Evolutionary conservation across 2,797 vertebrate genomes (phyloP), one percentile per base, ranked within the genome.

Genomic region (Numenius phaeopus): DNA sequence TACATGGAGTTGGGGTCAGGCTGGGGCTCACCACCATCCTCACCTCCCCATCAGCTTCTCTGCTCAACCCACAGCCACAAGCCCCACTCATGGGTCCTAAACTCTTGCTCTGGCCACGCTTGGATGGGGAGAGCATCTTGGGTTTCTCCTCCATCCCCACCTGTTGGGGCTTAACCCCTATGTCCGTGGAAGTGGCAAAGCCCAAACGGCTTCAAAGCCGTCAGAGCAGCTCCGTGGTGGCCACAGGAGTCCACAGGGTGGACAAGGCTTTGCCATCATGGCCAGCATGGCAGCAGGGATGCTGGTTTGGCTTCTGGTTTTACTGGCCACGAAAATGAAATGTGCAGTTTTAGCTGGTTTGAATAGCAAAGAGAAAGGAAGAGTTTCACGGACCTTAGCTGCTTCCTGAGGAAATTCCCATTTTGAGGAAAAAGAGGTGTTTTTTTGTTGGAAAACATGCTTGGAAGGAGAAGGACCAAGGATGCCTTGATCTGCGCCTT

Each of bases 171-270:
- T 54, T 39, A 70, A 83, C 21, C 39, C 37, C 3, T 0, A 27
- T 32, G 40, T 14, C 27, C 0, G 0, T 0, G 9, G 30, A 39
- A 2, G 0, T 23, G 27, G 61, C 39, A 78, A 58, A 77, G 7
- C 61, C 59, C 55, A 55, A 49, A 39, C 0, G 2, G 39, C 57
- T 47, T 72, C 67, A 52, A 29, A 92, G 15, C 30, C 10, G 0
- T 11, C 3, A 3, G 22, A 37, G 13, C 1, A 6, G 42, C 42
- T 47, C 70, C 1, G 7, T 5, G 4, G 30, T 3, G 2, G 23
- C 9, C 6, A 1, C 2, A 1, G 32, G 40, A 30, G 21, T 4
- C n/a, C 2, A 1, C 0, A 7, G 27, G n/a, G 15, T 12, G 40
- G 29, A 30, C 1, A 2, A 70, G 55, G 49, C 39, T 62, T 66